Evolutionary conservation across 2,888 invertebrate species (phyloP), one percentile per base, ranked within the genome.

Genomic region (Cinara cedri): DNA sequence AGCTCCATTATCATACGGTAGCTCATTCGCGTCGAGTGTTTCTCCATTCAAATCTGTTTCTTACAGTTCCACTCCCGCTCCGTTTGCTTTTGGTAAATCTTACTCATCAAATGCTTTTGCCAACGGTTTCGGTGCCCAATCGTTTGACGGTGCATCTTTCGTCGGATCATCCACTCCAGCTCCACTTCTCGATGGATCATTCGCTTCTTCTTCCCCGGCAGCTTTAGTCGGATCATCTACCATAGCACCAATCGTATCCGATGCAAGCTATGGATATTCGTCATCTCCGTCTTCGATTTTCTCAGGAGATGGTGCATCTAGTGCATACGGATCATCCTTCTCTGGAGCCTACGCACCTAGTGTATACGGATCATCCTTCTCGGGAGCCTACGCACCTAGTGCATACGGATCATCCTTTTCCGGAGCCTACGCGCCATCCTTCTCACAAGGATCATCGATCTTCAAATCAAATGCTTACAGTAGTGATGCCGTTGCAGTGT

Each of bases 401-500:
- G 19, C 60, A 8, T 78, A 78, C 9, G 60, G 70, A 4, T 24
- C 54, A 0, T 70, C 60, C 49, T 78, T 51, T 34, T 82, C 81
- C 16, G 70, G 78, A 54, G 60, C 65, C 1, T 62, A 66, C 10
- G 81, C 81, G 13, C 68, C 70, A 8, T 74, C 81, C 1, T 72
- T 19, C 54, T 2, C 74, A 3, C 75, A 66, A 8, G 81, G 81
- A 26, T 83, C 83, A 11, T 34, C 34, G 34, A 83, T 83, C 16
- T 83, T 83, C 19, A 83, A 83, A 34, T 82, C 85, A 62, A 83
- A 82, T 46, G 82, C 83, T 44, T 82, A 83, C 49, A 46, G 65
- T 3, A 55, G 65, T 3, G 90, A 91, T 83, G 87, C 90, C 10
- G n/a, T 66, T 3, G 74, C 34, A 66, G 34, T 72, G 1, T 11